These are phyloP conservation scores for Vipera latastei DNA, from an alignment of 2,797 vertebrate species.

Conservation along the genomic window DNA sequence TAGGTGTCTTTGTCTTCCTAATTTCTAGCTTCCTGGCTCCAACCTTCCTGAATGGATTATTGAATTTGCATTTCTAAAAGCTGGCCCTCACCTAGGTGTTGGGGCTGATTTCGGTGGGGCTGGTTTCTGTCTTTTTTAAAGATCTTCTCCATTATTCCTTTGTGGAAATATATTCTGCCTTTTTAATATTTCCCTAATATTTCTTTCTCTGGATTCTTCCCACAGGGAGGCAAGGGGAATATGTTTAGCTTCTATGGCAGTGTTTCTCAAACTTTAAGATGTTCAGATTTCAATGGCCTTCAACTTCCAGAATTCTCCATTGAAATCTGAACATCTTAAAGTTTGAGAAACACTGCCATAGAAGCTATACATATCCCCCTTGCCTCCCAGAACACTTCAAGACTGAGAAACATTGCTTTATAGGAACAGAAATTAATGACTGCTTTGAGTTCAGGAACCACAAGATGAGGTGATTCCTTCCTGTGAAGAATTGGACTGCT, in stretches of 20 bases:
- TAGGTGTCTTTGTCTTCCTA: no score
- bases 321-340: not conserved
- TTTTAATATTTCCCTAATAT: no score
- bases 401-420: not conserved
- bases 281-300: not conserved
- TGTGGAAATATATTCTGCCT: no score
- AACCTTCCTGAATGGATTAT: no score
- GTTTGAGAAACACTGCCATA: not conserved
- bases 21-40: no score
- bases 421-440: not conserved
- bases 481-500: not conserved
- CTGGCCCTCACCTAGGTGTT: no score
- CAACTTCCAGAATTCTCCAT: not conserved
- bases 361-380: not conserved
- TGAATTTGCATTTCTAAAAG: no score
- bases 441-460: not conserved
- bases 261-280: not conserved
- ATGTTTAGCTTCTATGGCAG: not conserved
- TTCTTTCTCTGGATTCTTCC: no score
- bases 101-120: no score
- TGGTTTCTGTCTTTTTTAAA: no score
- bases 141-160: no score
- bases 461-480: not conserved
- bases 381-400: not conserved
- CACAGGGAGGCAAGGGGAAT: not conserved